Conservation (phyloP, 2,113 vertebrate species). For the Taurulus bubalis region DNA sequence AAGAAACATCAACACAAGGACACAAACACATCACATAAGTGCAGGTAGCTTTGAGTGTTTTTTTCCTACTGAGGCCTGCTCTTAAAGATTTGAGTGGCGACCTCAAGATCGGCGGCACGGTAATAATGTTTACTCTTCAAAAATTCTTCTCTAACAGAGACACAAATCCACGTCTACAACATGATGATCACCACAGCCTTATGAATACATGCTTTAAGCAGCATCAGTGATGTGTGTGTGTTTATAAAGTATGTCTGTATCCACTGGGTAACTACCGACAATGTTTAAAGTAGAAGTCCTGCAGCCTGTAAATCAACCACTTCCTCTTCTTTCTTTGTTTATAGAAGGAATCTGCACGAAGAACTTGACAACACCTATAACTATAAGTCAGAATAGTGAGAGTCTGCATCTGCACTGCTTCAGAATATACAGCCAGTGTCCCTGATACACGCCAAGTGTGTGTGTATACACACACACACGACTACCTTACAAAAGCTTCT, state of each 20-base stretch:
- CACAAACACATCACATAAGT: not conserved
- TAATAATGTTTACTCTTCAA: not conserved
- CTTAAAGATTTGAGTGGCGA: not conserved
- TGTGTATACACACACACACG: not conserved
- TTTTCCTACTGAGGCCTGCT: not conserved
- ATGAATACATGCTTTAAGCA: not conserved
- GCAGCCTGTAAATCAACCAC: slow-evolving; percentile 7
- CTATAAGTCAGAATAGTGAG: not conserved
- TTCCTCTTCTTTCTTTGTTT: slow-evolving; percentile 9
- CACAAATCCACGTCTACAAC: not conserved
- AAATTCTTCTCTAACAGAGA: not conserved
- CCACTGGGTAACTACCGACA: not conserved
- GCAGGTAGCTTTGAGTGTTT: not conserved
- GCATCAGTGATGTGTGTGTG: not conserved
- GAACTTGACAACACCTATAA: not conserved
- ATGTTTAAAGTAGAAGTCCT: slow-evolving; percentile 4
- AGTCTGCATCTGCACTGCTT: not conserved
- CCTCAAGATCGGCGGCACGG: not conserved
- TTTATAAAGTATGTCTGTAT: not conserved
- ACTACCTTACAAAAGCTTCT: slow-evolving; percentile 15
- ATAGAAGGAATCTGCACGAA: not conserved
- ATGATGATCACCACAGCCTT: not conserved
- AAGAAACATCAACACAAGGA: slow-evolving; percentile 2
- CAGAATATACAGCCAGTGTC: not conserved
- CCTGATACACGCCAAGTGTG: not conserved